Percentiles rank a stretch among this genome's conserved stretches.
phyloP scores from a whole-genome alignment of 2,113 vertebrate species.

The Artemisiospiza belli region DNA sequence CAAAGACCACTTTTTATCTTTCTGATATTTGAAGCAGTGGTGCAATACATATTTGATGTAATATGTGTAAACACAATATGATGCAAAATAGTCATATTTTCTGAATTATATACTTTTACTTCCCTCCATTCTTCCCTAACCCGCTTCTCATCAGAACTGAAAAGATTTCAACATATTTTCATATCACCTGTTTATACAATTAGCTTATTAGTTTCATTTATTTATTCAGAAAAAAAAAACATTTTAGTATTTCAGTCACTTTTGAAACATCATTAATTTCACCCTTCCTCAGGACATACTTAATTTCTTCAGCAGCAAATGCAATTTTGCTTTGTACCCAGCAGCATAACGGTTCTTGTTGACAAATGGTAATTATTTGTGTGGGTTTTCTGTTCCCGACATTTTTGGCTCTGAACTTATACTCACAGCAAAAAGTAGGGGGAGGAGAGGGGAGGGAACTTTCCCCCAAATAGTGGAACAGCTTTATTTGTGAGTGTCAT shows the following conservation, averaged over 20 bases:
- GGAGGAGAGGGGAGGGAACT: background rate
- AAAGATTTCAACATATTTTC: background rate
- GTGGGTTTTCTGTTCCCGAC: background rate
- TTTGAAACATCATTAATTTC: conserved; percentile 30
- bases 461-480: conserved; percentile 13
- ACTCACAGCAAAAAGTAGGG: conserved; percentile 39
- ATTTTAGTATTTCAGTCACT: background rate
- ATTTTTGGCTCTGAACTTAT: conserved; percentile 46
- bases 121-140: background rate
- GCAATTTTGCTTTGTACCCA: conserved; percentile 16
- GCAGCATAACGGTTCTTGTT: conserved; percentile 41
- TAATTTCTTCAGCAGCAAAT: conserved; percentile 24
- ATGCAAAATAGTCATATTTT: conserved; percentile 7
- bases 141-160: rapidly evolving
- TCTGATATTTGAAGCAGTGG: background rate
- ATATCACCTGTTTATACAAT: background rate
- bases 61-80: background rate
- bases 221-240: background rate
- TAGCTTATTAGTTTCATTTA: background rate
- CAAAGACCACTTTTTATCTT: background rate
- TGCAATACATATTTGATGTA: background rate
- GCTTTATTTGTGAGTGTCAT: conserved; percentile 62
- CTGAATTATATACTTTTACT: background rate
- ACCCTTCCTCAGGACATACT: background rate
- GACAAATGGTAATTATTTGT: conserved; percentile 67